Conservation (phyloP, 2,113 vertebrate species). For the Tragulus kanchil region DNA sequence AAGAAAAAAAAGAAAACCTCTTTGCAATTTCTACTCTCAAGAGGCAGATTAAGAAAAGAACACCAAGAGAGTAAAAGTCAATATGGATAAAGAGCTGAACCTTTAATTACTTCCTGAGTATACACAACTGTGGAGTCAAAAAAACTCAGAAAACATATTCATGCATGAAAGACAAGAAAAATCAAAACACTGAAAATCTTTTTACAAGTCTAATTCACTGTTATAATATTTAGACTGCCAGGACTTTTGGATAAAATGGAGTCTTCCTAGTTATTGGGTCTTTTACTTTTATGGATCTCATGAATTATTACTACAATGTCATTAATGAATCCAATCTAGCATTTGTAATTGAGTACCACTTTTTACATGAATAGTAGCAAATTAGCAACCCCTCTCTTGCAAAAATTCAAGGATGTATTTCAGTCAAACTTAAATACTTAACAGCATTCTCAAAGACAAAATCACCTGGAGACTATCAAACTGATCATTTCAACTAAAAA, state of each 20-base stretch:
- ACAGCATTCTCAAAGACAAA: background rate
- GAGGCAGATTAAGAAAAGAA: background rate
- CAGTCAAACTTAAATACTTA: background rate
- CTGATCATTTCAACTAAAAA: background rate
- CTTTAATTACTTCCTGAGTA: constrained; percentile 8
- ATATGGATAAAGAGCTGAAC: background rate
- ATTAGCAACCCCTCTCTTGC: background rate
- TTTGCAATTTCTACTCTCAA: constrained; percentile 27
- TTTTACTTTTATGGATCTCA: constrained; percentile 45
- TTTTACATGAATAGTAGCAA: constrained; percentile 38
- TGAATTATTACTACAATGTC: constrained; percentile 7
- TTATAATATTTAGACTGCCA: constrained; percentile 31
- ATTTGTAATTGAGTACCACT: constrained; percentile 30
- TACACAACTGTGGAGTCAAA: background rate
- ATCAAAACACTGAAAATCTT: background rate
- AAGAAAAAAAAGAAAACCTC: too few species aligned
- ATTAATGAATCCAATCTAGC: background rate
- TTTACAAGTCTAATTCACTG: background rate
- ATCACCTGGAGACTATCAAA: constrained; percentile 33
- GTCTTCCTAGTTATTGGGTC: background rate
- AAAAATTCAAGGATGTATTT: constrained; percentile 23
- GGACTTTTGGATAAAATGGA: background rate
- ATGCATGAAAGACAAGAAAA: constrained; percentile 43
- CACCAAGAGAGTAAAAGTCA: background rate
- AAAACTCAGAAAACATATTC: constrained; percentile 25